phyloP scores from a whole-genome alignment of 2,888 invertebrate species.

The Lordiphosa andalusiaca region DNA sequence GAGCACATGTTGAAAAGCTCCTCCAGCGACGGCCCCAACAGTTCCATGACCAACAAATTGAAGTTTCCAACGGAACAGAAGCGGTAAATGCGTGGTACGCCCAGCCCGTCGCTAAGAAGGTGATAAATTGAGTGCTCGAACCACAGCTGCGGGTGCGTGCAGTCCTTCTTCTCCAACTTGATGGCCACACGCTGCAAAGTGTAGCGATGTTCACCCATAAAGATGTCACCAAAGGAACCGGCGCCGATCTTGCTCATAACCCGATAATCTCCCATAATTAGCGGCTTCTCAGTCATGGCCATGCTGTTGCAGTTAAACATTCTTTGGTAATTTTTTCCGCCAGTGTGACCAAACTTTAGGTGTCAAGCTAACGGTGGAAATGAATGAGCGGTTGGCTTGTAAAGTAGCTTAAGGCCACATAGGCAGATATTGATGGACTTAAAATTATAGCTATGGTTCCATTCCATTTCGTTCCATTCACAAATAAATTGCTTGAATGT shows the following conservation, averaged over 20 bases:
- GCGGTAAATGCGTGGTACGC: slow-evolving; percentile 23
- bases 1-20: slow-evolving; percentile 31
- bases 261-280: slow-evolving; percentile 5
- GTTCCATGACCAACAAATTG: slow-evolving; percentile 41
- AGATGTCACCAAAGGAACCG: slow-evolving; percentile 43
- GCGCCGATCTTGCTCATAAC: slow-evolving; percentile 15
- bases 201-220: not conserved
- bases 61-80: accelerated
- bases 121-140: slow-evolving; percentile 27
- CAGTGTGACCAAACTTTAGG: too few relatives aligned
- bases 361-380: too few relatives aligned
- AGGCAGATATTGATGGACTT: too few relatives aligned
- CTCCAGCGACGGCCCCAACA: slow-evolving; percentile 45
- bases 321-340: too few relatives aligned
- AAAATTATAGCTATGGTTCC: too few relatives aligned
- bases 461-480: too few relatives aligned
- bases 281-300: too few relatives aligned
- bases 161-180: slow-evolving; percentile 19
- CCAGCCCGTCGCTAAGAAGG: not conserved
- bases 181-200: slow-evolving; percentile 31
- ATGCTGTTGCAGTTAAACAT: too few relatives aligned
- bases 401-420: too few relatives aligned
- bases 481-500: too few relatives aligned
- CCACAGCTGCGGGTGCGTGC: not conserved
- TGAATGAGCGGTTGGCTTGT: too few relatives aligned